Conservation (phyloP, 1,140 invertebrate species). For the Meloidogyne hapla region DNA sequence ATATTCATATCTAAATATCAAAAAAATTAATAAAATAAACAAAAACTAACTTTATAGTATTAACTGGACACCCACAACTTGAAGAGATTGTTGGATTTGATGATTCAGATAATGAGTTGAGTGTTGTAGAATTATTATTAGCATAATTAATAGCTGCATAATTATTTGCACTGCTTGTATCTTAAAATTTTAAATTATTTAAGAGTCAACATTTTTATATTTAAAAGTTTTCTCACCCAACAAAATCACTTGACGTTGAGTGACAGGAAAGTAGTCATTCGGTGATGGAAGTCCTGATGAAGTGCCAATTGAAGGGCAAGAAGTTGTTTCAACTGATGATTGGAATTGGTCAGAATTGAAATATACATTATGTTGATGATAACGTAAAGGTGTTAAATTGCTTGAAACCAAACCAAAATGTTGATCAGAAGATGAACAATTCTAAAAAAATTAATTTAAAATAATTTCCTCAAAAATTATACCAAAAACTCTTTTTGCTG, state of each 20-base stretch:
- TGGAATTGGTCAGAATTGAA: background rate
- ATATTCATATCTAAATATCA: constrained; percentile 28
- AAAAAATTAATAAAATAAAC: background rate
- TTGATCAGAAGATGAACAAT: background rate
- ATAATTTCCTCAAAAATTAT: background rate
- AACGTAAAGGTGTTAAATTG: background rate
- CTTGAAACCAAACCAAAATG: background rate
- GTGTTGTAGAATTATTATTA: too few species aligned
- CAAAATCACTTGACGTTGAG: background rate
- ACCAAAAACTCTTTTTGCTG: background rate
- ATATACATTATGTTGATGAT: background rate
- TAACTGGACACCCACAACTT: too few species aligned
- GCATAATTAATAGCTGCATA: too few species aligned
- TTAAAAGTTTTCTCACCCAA: too few species aligned
- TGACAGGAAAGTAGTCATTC: background rate
- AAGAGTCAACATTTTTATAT: too few species aligned
- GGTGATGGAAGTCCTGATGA: background rate
- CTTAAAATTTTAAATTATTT: too few species aligned
- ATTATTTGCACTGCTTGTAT: too few species aligned
- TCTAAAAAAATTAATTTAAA: background rate
- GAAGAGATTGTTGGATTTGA: too few species aligned
- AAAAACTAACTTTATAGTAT: background rate
- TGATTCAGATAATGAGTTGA: too few species aligned
- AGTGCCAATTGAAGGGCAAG: background rate
- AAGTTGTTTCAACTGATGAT: background rate